Conservation (phyloP, 2,797 vertebrate genomes). For the Arctocebus calabarensis region DNA sequence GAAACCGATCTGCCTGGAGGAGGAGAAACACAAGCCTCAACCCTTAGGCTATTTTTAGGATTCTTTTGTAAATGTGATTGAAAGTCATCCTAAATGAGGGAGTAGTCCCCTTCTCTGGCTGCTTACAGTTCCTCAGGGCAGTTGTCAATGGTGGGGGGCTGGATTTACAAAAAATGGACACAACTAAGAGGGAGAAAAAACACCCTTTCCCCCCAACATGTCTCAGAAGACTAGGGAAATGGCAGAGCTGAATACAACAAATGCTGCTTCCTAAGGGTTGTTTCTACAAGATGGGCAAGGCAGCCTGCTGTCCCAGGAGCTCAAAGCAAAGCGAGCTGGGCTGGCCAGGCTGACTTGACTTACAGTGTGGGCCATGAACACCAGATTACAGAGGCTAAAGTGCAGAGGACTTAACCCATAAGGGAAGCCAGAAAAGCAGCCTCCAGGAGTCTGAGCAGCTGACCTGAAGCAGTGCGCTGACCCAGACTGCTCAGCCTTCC, state of each 20-base stretch:
- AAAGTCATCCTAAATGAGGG: constrained; percentile 73
- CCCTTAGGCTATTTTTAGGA: neutral
- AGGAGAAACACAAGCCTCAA: constrained; percentile 45
- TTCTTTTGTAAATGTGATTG: constrained; percentile 71
- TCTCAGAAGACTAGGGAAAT: constrained; percentile 12
- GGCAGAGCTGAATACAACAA: neutral
- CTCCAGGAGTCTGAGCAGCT: too few species aligned
- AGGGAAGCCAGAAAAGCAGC: too few species aligned
- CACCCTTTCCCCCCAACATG: neutral
- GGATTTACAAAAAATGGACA: neutral
- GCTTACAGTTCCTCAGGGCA: neutral
- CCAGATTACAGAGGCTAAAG: neutral
- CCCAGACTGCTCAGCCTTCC: too few species aligned
- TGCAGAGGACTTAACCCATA: neutral
- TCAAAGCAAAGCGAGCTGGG: neutral
- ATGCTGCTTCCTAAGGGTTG: neutral
- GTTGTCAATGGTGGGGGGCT: neutral
- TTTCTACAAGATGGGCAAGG: neutral
- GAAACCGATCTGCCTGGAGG: constrained; percentile 63
- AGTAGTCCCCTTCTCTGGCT: neutral
- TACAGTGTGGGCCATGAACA: neutral
- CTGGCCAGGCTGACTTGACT: neutral
- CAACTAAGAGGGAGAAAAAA: neutral
- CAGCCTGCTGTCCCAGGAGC: neutral
- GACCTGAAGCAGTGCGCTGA: too few species aligned